Evolutionary conservation across 2,113 vertebrate species (phyloP).

Genomic region (Xenotilapia caudafasciata): DNA sequence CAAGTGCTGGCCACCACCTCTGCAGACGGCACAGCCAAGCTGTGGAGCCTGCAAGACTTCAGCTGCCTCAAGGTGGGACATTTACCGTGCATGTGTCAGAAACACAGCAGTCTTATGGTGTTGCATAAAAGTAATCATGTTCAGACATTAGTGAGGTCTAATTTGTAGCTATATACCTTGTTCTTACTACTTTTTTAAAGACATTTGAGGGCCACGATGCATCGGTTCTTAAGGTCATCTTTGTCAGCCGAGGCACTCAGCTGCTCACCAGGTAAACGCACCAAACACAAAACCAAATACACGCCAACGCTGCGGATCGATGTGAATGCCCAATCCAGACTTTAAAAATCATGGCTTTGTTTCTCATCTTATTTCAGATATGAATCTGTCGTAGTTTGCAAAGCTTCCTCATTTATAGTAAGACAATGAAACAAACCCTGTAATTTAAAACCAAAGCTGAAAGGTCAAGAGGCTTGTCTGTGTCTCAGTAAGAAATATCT

Average conservation of each 20-base stretch:
- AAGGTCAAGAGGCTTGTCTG: background rate
- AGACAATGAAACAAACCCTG: background rate
- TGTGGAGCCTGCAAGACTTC: constrained; percentile 91
- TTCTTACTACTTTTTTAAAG: constrained; percentile 46
- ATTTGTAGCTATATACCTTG: background rate
- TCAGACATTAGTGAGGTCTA: background rate
- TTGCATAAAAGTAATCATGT: background rate
- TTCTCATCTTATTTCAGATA: background rate
- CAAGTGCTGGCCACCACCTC: constrained; percentile 90
- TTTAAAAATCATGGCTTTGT: background rate
- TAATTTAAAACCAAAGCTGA: background rate
- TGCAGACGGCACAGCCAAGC: constrained; percentile 84
- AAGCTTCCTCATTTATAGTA: background rate
- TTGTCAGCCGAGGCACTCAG: constrained; percentile 88
- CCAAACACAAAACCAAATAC: background rate
- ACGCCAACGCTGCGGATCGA: background rate
- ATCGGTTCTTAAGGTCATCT: constrained; percentile 90
- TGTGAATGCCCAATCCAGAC: background rate
- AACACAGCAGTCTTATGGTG: background rate
- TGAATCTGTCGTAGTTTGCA: background rate
- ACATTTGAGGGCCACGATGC: constrained; percentile 97
- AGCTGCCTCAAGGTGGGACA: constrained; percentile 85
- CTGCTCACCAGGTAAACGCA: constrained; percentile 82
- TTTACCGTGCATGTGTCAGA: too few species aligned
- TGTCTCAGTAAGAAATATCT: background rate